These are phyloP conservation scores for Drosophila mayri DNA, from an alignment of 1,140 invertebrate genomes.

Conservation along the genomic window DNA sequence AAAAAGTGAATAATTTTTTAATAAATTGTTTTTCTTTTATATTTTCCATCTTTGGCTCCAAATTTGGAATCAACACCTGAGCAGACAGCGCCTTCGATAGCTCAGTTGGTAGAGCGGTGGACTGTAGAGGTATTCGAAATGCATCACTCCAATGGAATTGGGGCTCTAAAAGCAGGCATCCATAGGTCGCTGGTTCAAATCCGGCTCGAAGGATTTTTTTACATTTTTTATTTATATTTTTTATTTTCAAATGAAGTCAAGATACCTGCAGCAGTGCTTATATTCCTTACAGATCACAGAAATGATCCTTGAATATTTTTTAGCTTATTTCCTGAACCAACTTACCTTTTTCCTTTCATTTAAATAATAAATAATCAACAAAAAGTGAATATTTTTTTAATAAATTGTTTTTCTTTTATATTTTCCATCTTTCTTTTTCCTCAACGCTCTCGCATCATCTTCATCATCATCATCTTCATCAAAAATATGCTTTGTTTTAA, in stretches of 20 bases:
- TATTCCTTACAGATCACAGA: too few species aligned
- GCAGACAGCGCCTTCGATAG: conserved; percentile 90
- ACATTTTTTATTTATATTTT: background rate
- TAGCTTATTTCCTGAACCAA: background rate
- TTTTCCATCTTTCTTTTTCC: conserved; percentile 67
- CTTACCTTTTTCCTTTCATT: background rate
- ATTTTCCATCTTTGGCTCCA: too few species aligned
- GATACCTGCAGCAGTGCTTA: too few species aligned
- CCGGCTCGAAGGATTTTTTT: conserved; percentile 88
- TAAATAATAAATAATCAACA: conserved; percentile 31
- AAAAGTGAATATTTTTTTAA: conserved; percentile 58
- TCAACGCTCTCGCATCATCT: conserved; percentile 51
- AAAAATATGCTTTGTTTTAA: conserved; percentile 74
- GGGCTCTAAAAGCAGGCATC: conserved; percentile 83
- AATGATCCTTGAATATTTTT: too few species aligned
- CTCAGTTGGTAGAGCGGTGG: conserved; percentile 96
- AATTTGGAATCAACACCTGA: conserved; percentile 60
- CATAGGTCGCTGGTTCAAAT: conserved; percentile 91
- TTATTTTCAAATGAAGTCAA: too few species aligned
- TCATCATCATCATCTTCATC: conserved; percentile 52
- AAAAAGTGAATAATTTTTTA: too few species aligned
- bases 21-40: too few species aligned
- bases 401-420: conserved; percentile 79
- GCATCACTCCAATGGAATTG: background rate
- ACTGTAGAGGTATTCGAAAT: conserved; percentile 87